Conservation (phyloP, 1,140 invertebrate genomes). For the Bombus picipes region DNA sequence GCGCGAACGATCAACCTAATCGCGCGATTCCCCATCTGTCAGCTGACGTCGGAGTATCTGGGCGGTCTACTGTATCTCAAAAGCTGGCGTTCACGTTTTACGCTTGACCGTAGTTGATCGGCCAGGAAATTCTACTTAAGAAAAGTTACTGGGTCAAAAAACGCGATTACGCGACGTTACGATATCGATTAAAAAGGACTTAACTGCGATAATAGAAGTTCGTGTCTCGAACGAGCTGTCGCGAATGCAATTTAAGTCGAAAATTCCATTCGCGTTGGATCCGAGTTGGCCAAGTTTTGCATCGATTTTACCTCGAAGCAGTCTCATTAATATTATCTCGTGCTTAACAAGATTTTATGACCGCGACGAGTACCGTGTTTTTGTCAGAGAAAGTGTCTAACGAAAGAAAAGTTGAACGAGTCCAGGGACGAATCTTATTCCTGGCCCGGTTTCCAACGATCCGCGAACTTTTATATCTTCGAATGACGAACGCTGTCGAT, state of each 20-base stretch:
- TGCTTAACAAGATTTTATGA: constrained; percentile 60
- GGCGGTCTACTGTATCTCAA: too few relatives aligned
- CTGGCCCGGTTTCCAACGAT: neutral
- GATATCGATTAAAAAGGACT: constrained; percentile 29
- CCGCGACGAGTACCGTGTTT: constrained; percentile 40
- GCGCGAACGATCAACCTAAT: constrained; percentile 15
- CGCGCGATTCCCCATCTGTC: neutral
- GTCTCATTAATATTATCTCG: constrained; percentile 60
- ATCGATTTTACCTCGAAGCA: constrained; percentile 40
- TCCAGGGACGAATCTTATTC: neutral
- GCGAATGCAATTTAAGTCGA: constrained; percentile 22
- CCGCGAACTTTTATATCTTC: constrained; percentile 28
- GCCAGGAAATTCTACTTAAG: neutral
- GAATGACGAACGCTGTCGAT: neutral
- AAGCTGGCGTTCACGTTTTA: too few relatives aligned
- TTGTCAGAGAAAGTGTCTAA: neutral
- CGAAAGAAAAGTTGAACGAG: constrained; percentile 16
- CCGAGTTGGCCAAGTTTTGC: constrained; percentile 39
- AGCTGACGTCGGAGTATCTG: neutral
- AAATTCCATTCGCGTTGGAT: constrained; percentile 34
- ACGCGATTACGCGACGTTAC: neutral
- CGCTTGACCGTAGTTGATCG: neutral
- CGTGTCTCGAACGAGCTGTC: neutral
- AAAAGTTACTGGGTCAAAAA: neutral
- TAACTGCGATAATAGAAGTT: constrained; percentile 5